Evolutionary conservation across 1,140 invertebrate species (phyloP), one percentile per base, ranked within the genome.

Genomic region (Frieseomelitta varia): DNA sequence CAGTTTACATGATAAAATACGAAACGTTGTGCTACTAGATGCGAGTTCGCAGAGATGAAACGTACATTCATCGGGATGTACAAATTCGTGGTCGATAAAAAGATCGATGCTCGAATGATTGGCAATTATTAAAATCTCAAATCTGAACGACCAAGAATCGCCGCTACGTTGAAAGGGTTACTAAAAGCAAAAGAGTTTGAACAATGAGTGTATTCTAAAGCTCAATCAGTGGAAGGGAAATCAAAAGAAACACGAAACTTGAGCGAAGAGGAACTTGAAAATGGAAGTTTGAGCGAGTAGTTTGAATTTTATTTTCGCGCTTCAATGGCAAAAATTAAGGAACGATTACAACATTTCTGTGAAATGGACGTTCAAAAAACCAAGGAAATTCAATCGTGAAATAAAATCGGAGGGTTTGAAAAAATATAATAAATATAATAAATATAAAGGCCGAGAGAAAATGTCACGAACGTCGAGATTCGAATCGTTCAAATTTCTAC

Each of bases 1-100:
- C 51, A 34, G 27, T 47, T 47, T 0, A 47, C 63, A 81, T 72
- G 53, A 68, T 61, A 65, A 56, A 39, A 14, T 47, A 21, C 19
- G 11, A 39, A 12, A 19, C 74, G 68, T 75, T 19, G 78, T 61
- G 3, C 39, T 81, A 85, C 78, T 34, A 39, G 17, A 65, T 86
- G 34, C 51, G 74, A 58, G 58, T 65, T 85, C 19, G 39, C 51
- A 72, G 19, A 1, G 21, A 55, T 47, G 39, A 8, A n/a, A 78
- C 8, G 24, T 27, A 72, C 27, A 10, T 47, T 47, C 4, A 12
- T 2, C 34, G 34, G 0, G 0, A 6, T 12, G 4, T 30, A 58
- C 34, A 67, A 67, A 78, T 68, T 53, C 51, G 34, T 34, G 30
- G 30, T 10, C 10, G 30, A 67, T 34, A 11, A 69, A n/a, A 47